Percentiles rank a stretch among this genome's conserved stretches.
Evolutionary conservation across 2,888 invertebrate genomes (phyloP).

Genomic region (Acrobeloides nanus): DNA sequence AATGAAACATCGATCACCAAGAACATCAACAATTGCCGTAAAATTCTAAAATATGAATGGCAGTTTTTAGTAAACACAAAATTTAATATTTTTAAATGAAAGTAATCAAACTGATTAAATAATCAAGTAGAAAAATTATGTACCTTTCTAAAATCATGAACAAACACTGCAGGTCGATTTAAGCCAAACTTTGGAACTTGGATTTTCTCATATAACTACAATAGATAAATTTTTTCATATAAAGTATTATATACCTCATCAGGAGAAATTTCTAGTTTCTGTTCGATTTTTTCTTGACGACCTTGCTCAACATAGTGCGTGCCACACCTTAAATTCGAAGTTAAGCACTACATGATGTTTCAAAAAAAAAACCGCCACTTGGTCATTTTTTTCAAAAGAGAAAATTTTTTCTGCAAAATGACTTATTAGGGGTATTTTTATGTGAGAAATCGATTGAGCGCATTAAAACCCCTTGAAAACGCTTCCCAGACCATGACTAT

Average conservation of each 20-base stretch:
- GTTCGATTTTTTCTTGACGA: conserved; percentile 30
- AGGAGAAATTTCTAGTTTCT: conserved; percentile 46
- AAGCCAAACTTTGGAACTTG: conserved; percentile 76
- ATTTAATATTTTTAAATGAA: background rate
- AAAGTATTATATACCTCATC: conserved; percentile 57
- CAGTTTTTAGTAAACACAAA: background rate
- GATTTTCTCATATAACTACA: conserved; percentile 68
- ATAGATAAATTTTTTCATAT: too few species aligned
- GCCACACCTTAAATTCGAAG: conserved; percentile 15
- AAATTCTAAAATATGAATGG: conserved; percentile 59
- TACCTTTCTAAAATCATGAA: conserved; percentile 80
- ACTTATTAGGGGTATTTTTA: too few species aligned
- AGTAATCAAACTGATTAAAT: background rate
- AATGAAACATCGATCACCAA: conserved; percentile 73
- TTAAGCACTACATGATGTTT: conserved; percentile 5
- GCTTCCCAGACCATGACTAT: too few species aligned
- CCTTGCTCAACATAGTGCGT: conserved; percentile 17
- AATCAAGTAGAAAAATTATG: conserved; percentile 11
- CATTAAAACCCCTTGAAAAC: too few species aligned
- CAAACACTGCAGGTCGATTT: conserved; percentile 74
- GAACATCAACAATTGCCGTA: conserved; percentile 72
- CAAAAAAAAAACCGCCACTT: too few species aligned
- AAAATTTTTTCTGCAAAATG: too few species aligned
- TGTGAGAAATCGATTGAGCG: too few species aligned
- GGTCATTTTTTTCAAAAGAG: too few species aligned